Percentiles rank a stretch among this genome's conserved stretches.
Conservation (phyloP, 2,113 vertebrate species). For the Penelope pileata region DNA sequence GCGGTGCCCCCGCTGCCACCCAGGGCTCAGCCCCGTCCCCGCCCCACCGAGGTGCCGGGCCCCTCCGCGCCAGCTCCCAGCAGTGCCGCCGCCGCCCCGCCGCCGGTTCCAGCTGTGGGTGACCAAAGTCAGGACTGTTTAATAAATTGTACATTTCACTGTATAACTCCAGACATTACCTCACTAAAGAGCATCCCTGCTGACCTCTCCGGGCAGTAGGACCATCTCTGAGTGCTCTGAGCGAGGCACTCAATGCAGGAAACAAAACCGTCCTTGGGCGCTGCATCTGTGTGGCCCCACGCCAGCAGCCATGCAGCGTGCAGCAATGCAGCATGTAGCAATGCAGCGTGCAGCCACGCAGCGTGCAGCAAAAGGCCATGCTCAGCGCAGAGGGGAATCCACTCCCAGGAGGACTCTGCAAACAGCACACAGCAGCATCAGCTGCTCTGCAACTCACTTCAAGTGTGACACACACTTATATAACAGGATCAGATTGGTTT, state of each 20-base stretch:
- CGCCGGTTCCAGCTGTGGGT: fast-evolving
- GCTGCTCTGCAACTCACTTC: neutral
- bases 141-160: neutral
- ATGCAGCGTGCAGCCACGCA: too few relatives aligned
- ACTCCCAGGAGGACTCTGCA: neutral
- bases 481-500: neutral
- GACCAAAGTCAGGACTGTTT: fast-evolving
- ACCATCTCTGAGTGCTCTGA: neutral
- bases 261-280: fast-evolving
- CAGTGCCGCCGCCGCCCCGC: neutral
- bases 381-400: neutral
- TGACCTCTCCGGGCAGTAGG: neutral
- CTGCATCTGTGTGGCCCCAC: fast-evolving
- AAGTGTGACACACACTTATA: constrained; percentile 17
- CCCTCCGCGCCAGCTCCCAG: fast-evolving
- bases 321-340: too few relatives aligned
- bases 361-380: too few relatives aligned
- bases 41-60: fast-evolving
- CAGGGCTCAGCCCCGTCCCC: too few relatives aligned
- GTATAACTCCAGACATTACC: fast-evolving
- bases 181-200: neutral
- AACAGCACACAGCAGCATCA: neutral
- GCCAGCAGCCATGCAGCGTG: neutral
- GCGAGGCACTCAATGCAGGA: fast-evolving
- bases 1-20: fast-evolving